Base-by-base conservation (phyloP, 2,113 vertebrate species). In the Percopsis transmontana region DNA sequence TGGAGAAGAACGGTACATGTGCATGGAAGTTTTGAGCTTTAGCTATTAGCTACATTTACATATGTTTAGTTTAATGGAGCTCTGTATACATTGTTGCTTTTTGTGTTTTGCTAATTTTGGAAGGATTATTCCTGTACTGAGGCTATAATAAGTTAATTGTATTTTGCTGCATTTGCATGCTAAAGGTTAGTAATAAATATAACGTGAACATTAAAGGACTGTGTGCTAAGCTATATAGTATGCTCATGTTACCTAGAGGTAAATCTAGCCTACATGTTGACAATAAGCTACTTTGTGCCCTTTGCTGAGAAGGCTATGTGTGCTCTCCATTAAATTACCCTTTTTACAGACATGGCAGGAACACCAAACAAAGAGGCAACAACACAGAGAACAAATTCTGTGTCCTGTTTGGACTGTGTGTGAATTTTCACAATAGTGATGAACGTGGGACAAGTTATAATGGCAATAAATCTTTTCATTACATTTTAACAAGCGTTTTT, bases 401-500 rank as follows among this genome's bases (percentile, higher is more conserved):
- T 44, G 42, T 24, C 42, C 38, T 23, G 50, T 68, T 42, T 39
- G 0, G 55, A n/a, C 42, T n/a, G 33, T n/a, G 33, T 47, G 23
- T 24, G 24, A 21, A n/a, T 41, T 59, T 57, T 56, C 5, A 45
- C 56, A 10, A 18, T 39, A 10, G 11, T 5, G 57, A 45, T 57
- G 41, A 71, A 57, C 19, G 39, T 24, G 54, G 44, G 33, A 67
- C 58, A 58, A 58, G 24, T 62, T 58, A 23, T 68, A 69, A 12
- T 40, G 41, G 39, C 23, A 60, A 67, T 77, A 44, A 71, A 55
- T 76, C 66, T 66, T 59, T 55, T n/a, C 57, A 23, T 81, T 67
- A 70, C 72, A 70, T 13, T 60, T 66, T 69, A 84, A 88, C 70
- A 73, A 62, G 63, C 59, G 59, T 65, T 64, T 27, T 53, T 66